Evolutionary conservation across 35 echinoderm and acorn worm species (phyloP).

Genomic region (Anneissia japonica): DNA sequence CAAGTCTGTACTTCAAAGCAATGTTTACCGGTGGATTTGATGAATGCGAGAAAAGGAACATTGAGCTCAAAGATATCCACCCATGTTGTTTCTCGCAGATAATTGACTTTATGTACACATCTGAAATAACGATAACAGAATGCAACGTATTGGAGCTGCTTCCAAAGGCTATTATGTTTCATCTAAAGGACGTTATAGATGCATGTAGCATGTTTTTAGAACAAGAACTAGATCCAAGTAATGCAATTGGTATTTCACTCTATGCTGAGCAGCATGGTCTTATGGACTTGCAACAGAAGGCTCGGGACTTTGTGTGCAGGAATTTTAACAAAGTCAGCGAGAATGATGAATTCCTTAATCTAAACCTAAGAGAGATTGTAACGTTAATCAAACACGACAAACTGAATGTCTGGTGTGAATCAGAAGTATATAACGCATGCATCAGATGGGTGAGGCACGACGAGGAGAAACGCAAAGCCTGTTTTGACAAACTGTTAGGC

Average conservation of each 20-base stretch:
- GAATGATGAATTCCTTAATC: conserved; percentile 87
- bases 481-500: conserved; percentile 84
- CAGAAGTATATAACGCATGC: conserved; percentile 92
- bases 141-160: conserved; percentile 71
- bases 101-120: conserved; percentile 94
- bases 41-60: conserved; percentile 66
- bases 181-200: conserved; percentile 72
- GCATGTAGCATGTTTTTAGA: conserved; percentile 83
- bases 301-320: conserved; percentile 63
- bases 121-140: conserved; percentile 69
- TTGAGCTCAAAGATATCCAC: conserved; percentile 88
- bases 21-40: conserved; percentile 90
- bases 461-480: conserved; percentile 51
- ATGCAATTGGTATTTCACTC: conserved; percentile 80
- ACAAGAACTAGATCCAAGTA: conserved; percentile 83
- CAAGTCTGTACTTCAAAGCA: conserved; percentile 88
- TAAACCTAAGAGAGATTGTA: conserved; percentile 61
- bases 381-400: conserved; percentile 71
- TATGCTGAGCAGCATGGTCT: conserved; percentile 77
- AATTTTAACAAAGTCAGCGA: conserved; percentile 87
- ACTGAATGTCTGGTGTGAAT: conserved; percentile 88
- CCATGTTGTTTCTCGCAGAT: conserved; percentile 79
- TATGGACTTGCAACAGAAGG: conserved; percentile 39
- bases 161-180: conserved; percentile 88
- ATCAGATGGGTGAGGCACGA: conserved; percentile 70